phyloP scores from a whole-genome alignment of 2,888 invertebrate species.

The Zaprionus lineosus region DNA sequence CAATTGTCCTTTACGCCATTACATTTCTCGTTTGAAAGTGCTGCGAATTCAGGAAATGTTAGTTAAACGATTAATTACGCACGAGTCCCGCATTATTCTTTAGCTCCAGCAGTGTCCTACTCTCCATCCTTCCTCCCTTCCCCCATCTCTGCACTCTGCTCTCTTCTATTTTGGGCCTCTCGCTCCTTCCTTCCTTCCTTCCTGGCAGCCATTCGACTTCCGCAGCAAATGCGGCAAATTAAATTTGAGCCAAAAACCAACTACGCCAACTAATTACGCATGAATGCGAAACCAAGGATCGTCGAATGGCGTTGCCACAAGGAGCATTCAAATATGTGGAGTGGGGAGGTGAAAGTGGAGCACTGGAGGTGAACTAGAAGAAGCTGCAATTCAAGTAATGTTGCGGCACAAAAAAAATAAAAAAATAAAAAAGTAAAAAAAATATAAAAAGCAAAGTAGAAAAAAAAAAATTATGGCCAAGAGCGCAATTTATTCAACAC shows the following conservation, averaged over 20 bases:
- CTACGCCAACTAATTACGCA: conserved; percentile 73
- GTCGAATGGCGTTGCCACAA: conserved; percentile 30
- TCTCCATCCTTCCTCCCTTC: not conserved
- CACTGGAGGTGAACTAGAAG: not conserved
- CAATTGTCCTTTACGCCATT: conserved; percentile 53
- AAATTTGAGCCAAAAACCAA: conserved; percentile 65
- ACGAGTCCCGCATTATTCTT: conserved; percentile 43
- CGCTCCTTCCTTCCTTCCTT: too few relatives aligned
- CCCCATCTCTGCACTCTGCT: not conserved
- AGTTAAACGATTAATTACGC: conserved; percentile 74
- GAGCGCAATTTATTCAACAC: conserved; percentile 70
- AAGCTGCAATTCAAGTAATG: conserved; percentile 1
- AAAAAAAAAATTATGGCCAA: conserved; percentile 27
- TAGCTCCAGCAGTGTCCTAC: conserved; percentile 1
- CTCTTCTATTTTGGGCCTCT: too few relatives aligned
- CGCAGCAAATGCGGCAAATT: conserved; percentile 65
- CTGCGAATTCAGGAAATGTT: conserved; percentile 56
- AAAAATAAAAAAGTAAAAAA: conserved; percentile 8
- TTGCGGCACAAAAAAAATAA: not conserved
- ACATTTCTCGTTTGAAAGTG: conserved; percentile 48
- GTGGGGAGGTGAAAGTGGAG: conserved; percentile 6
- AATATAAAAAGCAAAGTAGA: conserved; percentile 6
- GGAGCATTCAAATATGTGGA: conserved; percentile 18
- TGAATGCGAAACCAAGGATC: conserved; percentile 67
- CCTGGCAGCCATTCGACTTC: conserved; percentile 48